Evolutionary conservation across 2,113 vertebrate species (phyloP).

Genomic region (Phoenicopterus ruber): DNA sequence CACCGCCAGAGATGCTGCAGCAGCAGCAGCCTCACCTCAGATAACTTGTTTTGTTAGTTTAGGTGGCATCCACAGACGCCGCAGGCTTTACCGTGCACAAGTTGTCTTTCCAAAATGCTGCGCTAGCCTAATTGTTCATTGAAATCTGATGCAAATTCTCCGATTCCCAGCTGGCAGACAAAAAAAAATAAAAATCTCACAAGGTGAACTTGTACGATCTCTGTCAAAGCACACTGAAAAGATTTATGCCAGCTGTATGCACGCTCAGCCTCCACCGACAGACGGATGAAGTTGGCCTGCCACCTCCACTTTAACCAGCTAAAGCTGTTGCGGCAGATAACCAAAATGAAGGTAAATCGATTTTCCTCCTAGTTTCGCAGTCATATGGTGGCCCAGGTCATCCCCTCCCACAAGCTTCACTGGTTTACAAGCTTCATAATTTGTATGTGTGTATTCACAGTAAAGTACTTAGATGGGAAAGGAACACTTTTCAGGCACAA

Average conservation of each 20-base stretch:
- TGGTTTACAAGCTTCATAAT: not conserved
- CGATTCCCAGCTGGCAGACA: not conserved
- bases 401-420: not conserved
- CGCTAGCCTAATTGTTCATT: rapidly evolving
- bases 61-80: not conserved
- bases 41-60: not conserved
- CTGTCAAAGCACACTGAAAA: not conserved
- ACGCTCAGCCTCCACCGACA: not conserved
- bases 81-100: not conserved
- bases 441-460: not conserved
- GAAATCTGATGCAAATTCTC: not conserved
- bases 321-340: not conserved
- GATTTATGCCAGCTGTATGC: not conserved
- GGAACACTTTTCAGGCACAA: not conserved
- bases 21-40: not conserved
- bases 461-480: not conserved
- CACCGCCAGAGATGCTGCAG: not conserved
- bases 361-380: not conserved
- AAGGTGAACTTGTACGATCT: not conserved
- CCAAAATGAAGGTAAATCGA: not conserved
- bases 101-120: not conserved
- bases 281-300: not conserved
- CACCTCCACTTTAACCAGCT: not conserved
- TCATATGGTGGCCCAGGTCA: not conserved
- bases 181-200: not conserved